Conservation (phyloP, 1,140 invertebrate genomes). For the Drepana arcuata region DNA sequence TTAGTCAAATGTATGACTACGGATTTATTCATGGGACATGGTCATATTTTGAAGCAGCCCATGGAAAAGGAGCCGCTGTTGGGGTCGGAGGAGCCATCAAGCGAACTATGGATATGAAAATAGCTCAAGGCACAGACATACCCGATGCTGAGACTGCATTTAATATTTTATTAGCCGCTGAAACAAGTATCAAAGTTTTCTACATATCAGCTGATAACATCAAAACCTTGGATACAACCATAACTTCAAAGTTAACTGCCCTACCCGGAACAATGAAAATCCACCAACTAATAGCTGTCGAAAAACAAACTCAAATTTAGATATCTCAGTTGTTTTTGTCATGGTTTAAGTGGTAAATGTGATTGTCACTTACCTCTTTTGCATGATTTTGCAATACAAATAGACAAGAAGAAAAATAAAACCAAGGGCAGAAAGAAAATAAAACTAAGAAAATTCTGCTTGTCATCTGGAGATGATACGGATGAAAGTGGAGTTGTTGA, state of each 20-base stretch:
- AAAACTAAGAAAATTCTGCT: too few relatives aligned
- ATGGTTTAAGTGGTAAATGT: not conserved
- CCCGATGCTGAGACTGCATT: slow-evolving; percentile 7
- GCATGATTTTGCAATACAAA: not conserved
- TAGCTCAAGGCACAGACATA: slow-evolving; percentile 8
- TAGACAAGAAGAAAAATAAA: not conserved
- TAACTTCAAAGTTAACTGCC: not conserved
- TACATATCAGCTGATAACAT: slow-evolving; percentile 2
- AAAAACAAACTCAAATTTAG: slow-evolving; percentile 2
- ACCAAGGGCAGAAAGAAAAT: too few relatives aligned
- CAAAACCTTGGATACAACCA: not conserved
- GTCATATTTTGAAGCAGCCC: slow-evolving; percentile 16
- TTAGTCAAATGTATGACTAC: slow-evolving; percentile 1
- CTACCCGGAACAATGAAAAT: slow-evolving; percentile 4
- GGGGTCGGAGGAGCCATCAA: slow-evolving; percentile 17
- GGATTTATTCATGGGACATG: slow-evolving; percentile 4
- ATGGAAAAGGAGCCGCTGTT: slow-evolving; percentile 22
- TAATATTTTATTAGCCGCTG: not conserved
- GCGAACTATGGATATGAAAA: slow-evolving; percentile 7
- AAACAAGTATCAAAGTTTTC: slow-evolving; percentile 2
- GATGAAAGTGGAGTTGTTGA: too few relatives aligned
- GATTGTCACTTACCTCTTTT: not conserved
- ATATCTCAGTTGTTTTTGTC: slow-evolving; percentile 7
- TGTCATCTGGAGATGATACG: not conserved
- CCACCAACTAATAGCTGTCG: slow-evolving; percentile 1